A percentile compares a stretch with the other conserved stretches of the same genome.
Conservation (phyloP, 2,113 vertebrate genomes). For the Myiozetetes cayanensis region DNA sequence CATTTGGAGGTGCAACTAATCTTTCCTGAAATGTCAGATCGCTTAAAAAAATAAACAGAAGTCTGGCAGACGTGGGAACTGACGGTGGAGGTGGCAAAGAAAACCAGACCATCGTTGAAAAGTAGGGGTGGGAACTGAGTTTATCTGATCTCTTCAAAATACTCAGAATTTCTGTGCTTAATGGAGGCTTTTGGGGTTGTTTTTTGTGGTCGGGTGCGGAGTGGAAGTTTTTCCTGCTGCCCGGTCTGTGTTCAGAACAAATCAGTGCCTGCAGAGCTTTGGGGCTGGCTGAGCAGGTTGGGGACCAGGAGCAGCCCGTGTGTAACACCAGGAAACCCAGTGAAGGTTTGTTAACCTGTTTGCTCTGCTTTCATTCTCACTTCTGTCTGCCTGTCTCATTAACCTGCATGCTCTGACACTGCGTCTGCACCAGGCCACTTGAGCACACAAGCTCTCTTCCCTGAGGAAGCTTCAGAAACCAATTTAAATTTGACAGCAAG, state of each 20-base stretch:
- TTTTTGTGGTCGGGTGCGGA: background rate
- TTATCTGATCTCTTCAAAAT: background rate
- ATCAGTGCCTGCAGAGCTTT: background rate
- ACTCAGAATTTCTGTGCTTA: background rate
- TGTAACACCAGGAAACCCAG: background rate
- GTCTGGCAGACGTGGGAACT: background rate
- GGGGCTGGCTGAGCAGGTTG: background rate
- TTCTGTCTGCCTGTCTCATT: background rate
- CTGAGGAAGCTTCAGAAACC: background rate
- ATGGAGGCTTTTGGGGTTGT: background rate
- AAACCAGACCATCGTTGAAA: background rate
- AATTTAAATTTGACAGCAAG: background rate
- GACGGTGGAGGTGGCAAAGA: background rate
- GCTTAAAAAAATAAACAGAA: background rate
- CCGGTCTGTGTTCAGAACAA: background rate
- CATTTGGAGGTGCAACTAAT: background rate
- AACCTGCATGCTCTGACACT: background rate
- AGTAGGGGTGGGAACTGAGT: background rate
- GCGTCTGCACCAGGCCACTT: background rate
- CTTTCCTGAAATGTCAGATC: background rate
- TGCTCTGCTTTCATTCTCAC: background rate
- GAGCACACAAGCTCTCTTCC: background rate
- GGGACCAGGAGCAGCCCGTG: background rate
- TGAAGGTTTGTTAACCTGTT: background rate
- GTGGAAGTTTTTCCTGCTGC: background rate